phyloP scores from a whole-genome alignment of 2,113 vertebrate genomes.

The Tiliqua scincoides region DNA sequence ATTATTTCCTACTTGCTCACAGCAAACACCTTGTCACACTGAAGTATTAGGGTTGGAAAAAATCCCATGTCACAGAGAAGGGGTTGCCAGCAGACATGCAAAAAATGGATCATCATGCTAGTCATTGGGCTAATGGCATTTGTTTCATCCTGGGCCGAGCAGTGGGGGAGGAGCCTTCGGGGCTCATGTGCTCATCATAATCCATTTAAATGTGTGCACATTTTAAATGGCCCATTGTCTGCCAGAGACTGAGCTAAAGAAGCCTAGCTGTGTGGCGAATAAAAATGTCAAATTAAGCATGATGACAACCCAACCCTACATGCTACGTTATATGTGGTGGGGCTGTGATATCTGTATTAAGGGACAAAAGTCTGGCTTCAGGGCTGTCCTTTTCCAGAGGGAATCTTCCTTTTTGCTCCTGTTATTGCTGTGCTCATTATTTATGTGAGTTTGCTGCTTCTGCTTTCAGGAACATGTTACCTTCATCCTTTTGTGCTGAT shows the following conservation, averaged over 20 bases:
- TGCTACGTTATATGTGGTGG: background rate
- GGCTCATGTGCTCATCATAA: background rate
- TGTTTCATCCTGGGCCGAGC: background rate
- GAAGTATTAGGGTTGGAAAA: too few species aligned
- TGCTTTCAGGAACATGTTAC: background rate
- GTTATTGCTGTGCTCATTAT: background rate
- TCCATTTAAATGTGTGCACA: background rate
- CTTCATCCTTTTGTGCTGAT: too few species aligned
- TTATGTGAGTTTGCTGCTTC: background rate
- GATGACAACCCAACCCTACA: background rate
- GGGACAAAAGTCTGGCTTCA: background rate
- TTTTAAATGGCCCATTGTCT: background rate
- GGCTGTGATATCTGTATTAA: background rate
- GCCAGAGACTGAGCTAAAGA: background rate
- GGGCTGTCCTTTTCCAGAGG: background rate
- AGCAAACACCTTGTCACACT: background rate
- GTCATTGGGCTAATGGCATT: background rate
- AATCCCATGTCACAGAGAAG: background rate
- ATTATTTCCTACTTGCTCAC: background rate
- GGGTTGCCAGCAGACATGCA: background rate
- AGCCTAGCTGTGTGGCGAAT: background rate
- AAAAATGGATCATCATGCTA: background rate
- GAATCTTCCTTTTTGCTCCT: background rate
- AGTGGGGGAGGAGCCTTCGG: background rate
- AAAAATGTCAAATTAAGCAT: background rate